These are phyloP conservation scores for Phaenicophaeus curvirostris DNA, from an alignment of 2,797 vertebrate genomes.

Conservation along the genomic window DNA sequence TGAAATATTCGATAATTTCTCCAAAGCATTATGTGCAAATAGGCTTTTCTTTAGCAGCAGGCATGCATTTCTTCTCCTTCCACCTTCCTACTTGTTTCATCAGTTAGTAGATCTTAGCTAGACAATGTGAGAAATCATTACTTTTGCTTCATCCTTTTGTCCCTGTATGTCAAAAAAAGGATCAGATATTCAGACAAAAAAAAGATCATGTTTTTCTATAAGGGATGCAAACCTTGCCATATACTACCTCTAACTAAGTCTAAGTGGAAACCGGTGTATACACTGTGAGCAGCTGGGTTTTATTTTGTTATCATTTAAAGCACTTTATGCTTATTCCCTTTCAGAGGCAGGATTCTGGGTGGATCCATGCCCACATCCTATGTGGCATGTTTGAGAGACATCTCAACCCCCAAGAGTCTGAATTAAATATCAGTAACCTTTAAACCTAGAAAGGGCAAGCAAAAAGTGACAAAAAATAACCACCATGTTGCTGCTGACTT, in stretches of 20 bases:
- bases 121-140: constrained; percentile 42
- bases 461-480: neutral
- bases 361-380: neutral
- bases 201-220: neutral
- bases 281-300: neutral
- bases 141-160: constrained; percentile 32
- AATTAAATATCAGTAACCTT: neutral
- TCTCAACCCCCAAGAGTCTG: neutral
- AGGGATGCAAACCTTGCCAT: neutral
- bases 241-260: neutral
- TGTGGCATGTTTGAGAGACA: neutral
- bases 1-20: constrained; percentile 65
- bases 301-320: neutral
- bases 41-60: constrained; percentile 65
- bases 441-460: neutral
- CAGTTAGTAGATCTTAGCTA: constrained; percentile 28
- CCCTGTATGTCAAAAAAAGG: neutral
- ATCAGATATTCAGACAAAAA: neutral
- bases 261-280: neutral
- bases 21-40: constrained; percentile 50
- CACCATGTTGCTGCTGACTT: neutral
- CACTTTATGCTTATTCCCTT: neutral
- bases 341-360: neutral
- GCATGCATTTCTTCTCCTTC: constrained; percentile 66
- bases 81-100: constrained; percentile 53